Conservation (phyloP, 2,113 vertebrate genomes). For the Ginglymostoma cirratum region DNA sequence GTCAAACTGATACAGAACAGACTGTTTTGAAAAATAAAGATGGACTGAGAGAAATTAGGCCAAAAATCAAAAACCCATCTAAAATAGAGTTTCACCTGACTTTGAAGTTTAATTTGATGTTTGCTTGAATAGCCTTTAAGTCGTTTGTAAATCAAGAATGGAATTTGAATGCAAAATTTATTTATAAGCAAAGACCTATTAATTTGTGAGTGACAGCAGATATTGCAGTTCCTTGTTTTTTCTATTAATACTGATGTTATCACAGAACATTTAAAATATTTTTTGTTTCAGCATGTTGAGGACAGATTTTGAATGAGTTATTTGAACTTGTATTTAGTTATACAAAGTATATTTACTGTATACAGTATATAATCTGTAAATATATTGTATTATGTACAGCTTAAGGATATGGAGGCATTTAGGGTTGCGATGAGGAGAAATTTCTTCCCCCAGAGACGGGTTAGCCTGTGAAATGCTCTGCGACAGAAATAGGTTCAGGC, state of each 20-base stretch:
- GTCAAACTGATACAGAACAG: not conserved
- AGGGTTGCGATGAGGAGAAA: too few species aligned
- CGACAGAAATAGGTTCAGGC: too few species aligned
- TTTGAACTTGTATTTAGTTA: not conserved
- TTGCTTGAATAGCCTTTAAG: not conserved
- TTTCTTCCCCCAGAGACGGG: too few species aligned
- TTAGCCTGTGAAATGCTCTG: too few species aligned
- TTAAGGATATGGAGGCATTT: too few species aligned
- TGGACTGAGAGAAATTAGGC: not conserved
- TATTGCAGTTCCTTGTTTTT: not conserved
- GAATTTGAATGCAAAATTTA: not conserved
- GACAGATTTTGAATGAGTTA: not conserved
- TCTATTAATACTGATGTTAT: not conserved
- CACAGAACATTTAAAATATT: not conserved
- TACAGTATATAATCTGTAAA: too few species aligned
- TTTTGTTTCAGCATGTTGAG: not conserved
- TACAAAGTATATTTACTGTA: too few species aligned
- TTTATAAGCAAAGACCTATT: not conserved
- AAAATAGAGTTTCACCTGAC: not conserved
- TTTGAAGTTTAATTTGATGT: not conserved
- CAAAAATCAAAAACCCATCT: not conserved
- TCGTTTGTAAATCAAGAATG: not conserved
- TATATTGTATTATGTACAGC: too few species aligned
- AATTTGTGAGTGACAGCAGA: not conserved
- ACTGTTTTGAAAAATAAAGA: not conserved